A percentile compares a stretch with the other conserved stretches of the same genome.
These are phyloP conservation scores for Cyclina sinensis DNA, from an alignment of 1,140 invertebrate species.

Conservation along the genomic window DNA sequence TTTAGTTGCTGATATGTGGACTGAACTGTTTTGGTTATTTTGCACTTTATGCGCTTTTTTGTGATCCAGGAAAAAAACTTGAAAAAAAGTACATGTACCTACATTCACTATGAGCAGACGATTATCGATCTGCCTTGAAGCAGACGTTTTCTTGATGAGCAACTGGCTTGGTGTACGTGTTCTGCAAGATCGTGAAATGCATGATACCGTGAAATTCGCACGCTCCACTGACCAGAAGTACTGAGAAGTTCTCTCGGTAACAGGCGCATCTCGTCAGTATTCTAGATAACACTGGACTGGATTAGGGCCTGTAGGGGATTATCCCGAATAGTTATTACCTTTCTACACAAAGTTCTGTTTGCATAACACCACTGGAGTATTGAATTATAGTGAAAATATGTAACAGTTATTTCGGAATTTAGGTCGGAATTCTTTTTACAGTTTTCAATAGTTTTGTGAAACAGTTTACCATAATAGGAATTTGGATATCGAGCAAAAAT, in stretches of 20 bases:
- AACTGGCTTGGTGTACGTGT: not conserved
- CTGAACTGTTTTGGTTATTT: too few relatives aligned
- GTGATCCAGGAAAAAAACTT: too few relatives aligned
- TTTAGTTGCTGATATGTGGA: too few relatives aligned
- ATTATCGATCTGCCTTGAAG: too few relatives aligned
- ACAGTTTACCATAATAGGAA: not conserved
- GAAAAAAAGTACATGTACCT: too few relatives aligned
- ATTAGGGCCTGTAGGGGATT: slow-evolving; percentile 52
- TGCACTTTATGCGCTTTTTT: too few relatives aligned
- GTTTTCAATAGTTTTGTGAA: not conserved
- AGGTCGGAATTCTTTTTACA: not conserved
- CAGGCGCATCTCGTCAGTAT: not conserved
- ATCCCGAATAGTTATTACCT: not conserved
- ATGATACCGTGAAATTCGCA: slow-evolving; percentile 38
- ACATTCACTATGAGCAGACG: too few relatives aligned
- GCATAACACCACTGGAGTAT: not conserved
- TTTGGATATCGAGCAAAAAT: not conserved
- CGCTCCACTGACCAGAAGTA: not conserved
- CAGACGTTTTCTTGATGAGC: too few relatives aligned
- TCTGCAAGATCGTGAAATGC: slow-evolving; percentile 6
- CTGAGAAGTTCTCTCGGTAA: not conserved
- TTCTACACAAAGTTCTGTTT: not conserved
- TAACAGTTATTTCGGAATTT: slow-evolving; percentile 3
- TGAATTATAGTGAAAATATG: slow-evolving; percentile 1
- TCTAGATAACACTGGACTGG: slow-evolving; percentile 44